Evolutionary conservation across 2,888 invertebrate genomes (phyloP), one percentile per base, ranked within the genome.

Genomic region (Oscheius sp.): DNA sequence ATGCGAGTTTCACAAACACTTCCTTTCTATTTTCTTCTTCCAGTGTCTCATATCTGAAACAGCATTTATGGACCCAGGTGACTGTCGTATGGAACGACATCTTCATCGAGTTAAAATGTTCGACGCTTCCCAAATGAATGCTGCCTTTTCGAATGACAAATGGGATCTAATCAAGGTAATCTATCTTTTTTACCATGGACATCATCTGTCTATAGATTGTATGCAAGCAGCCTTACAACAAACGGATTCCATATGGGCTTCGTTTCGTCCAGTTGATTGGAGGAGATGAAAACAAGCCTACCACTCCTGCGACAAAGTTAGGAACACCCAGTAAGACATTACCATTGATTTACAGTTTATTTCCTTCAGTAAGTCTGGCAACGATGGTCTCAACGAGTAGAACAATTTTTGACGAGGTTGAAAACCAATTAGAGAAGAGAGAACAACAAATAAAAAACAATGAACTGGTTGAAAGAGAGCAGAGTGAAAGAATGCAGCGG

Each of bases 211-310:
- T 58, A 18, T 59, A 59, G 59, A 41, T 59, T 16, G 18, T 41
- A 16, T 59, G 59, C 18, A 59, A 59, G n/a, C 59, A 59, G 35
- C 59, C 59, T 21, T 59, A 59, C 35, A 59, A 59, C 59, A 59
- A 35, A 21, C 29, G 59, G 18, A 29, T 59, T 0, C 35, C 35
- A 2, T 59, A 16, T 35, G 59, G 59, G 0, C 29, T 59, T 7
- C 13, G 35, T 7, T 59, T 59, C 35, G 35, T 59, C 29, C 29
- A 25, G 5, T 18, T 59, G 16, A n/a, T 59, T 12, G 59, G 59
- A 16, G 35, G 59, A 12, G 59, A 59, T 18, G 59, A 59, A 41
- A 41, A 59, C n/a, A 29, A 13, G 12, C 18, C 29, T 7, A 12
- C 41, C 12, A 35, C 35, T 18, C 16, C n/a, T n/a, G 35, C 18